Base-by-base conservation (phyloP, 2,888 invertebrate genomes). In the Nephrotoma flavescens region DNA sequence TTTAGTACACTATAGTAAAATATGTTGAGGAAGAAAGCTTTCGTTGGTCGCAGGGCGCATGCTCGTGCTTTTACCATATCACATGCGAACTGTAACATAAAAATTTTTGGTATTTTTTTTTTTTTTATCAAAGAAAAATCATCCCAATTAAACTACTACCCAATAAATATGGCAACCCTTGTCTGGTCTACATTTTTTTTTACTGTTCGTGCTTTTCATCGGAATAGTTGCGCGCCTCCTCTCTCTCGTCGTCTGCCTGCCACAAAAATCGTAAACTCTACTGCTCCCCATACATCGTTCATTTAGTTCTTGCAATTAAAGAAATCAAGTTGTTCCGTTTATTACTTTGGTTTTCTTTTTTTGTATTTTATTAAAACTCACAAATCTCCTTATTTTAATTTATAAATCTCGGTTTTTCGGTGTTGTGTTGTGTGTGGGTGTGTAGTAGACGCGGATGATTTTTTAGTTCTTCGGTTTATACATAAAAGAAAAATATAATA, bases 291-390 rank as follows among this genome's bases (percentile, higher is more conserved):
- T 41, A 44, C 6, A n/a, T 15, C 42, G 83, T 86, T 87, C 92
- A 92, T 92, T 92, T 92, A 91, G 91, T 92, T 92, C 91, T 91
- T 91, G 91, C 91, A 91, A 91, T 92, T 91, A 91, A 90, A 90
- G 90, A 90, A 91, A 91, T 91, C 91, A 91, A 91, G 91, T 92
- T 92, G 92, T 91, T 84, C 84, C 41, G 84, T 84, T 84, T 42
- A 84, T 41, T 42, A 84, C 84, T 42, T 84, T 84, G 71, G 71
- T 84, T 84, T 42, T 84, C 42, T 84, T 84, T 84, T 84, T 84
- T 84, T 84, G 84, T 84, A 84, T 84, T 84, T 84, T 84, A 41
- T 84, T 84, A 41, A 84, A 84, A 42, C 84, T 42, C 41, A 84
- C 41, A 84, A 84, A 84, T 42, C 15, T 42, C 84, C 42, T 84